Percentiles rank a stretch among this genome's conserved stretches.
Evolutionary conservation across 2,113 vertebrate genomes (phyloP).

Genomic region (Ciconia boyciana): DNA sequence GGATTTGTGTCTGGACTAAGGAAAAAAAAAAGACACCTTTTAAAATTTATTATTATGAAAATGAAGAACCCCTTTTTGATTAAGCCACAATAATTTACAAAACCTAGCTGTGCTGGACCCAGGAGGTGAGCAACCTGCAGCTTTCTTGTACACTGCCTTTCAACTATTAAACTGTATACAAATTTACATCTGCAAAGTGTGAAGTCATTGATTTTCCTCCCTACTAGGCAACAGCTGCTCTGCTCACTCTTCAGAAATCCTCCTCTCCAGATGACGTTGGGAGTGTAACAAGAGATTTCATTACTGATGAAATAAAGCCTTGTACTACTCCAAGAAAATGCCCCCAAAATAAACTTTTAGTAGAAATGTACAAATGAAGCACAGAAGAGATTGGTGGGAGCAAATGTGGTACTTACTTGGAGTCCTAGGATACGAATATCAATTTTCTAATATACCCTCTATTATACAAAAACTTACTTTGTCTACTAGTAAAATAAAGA

Average conservation of each 20-base stretch:
- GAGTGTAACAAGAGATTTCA: neutral
- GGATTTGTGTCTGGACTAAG: neutral
- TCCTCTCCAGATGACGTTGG: constrained; percentile 22
- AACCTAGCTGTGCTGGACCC: neutral
- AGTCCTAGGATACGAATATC: neutral
- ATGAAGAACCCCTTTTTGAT: neutral
- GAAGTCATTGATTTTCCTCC: neutral
- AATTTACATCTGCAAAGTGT: constrained; percentile 2
- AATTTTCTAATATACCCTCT: neutral
- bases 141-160: neutral
- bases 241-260: constrained; percentile 9
- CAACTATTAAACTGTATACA: constrained; percentile 13
- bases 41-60: neutral
- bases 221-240: constrained; percentile 29
- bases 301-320: constrained; percentile 22
- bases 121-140: neutral
- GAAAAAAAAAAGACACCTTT: neutral
- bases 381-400: neutral
- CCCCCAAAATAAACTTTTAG: neutral
- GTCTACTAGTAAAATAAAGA: neutral
- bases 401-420: neutral
- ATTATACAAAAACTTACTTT: neutral
- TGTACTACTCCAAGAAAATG: neutral
- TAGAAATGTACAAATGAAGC: neutral
- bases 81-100: neutral